Evolutionary conservation across 2,113 vertebrate genomes (phyloP).

Genomic region (Telmatochromis sp.): DNA sequence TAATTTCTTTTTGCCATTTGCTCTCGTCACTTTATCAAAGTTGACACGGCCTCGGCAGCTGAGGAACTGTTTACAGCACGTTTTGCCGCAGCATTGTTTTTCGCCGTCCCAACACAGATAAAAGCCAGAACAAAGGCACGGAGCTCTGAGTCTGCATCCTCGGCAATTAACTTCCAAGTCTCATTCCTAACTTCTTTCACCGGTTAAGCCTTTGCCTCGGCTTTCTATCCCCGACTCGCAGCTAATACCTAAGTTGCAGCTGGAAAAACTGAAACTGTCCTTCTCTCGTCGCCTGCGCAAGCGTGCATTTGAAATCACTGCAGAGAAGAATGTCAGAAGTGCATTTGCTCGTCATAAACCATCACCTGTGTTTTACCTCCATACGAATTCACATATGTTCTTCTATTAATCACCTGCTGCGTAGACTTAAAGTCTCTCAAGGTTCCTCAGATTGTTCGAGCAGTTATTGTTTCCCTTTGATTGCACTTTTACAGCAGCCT

Average conservation of each 20-base stretch:
- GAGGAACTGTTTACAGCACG: not conserved
- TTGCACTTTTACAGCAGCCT: not conserved
- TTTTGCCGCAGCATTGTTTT: not conserved
- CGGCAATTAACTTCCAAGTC: not conserved
- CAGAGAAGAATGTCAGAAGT: conserved; percentile 6
- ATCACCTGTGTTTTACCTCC: conserved; percentile 7
- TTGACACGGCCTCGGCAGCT: not conserved
- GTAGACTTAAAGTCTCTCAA: not conserved
- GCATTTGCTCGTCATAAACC: conserved; percentile 10
- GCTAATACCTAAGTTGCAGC: conserved; percentile 5
- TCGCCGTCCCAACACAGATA: not conserved
- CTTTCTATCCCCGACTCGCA: not conserved
- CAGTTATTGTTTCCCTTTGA: not conserved
- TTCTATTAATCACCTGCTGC: not conserved
- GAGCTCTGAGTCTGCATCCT: not conserved
- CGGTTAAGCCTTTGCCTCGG: conserved; percentile 16
- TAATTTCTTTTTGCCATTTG: conserved; percentile 1
- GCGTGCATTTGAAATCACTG: not conserved
- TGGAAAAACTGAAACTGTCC: not conserved
- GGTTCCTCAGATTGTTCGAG: not conserved
- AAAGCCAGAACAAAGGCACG: not conserved
- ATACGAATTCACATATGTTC: not conserved
- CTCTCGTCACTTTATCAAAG: conserved; percentile 4
- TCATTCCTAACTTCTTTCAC: not conserved
- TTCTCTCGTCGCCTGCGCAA: not conserved